These are phyloP conservation scores for Drosophila macrothrix DNA, from an alignment of 2,888 invertebrate species.

Conservation along the genomic window DNA sequence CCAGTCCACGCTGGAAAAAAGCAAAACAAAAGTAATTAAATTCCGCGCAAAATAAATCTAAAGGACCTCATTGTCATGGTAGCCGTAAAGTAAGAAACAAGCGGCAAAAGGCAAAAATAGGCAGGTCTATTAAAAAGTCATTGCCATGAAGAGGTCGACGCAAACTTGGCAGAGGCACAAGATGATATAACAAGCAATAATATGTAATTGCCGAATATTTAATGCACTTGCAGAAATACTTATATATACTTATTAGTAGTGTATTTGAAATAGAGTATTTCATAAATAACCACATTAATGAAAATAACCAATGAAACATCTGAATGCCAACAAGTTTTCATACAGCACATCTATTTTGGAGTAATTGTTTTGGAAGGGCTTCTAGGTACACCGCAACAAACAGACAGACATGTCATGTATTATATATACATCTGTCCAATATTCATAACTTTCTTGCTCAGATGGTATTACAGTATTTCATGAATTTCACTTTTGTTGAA, in stretches of 20 bases:
- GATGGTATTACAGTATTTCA: too few species aligned
- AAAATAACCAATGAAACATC: background rate
- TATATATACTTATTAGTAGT: background rate
- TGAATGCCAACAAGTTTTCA: background rate
- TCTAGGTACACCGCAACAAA: background rate
- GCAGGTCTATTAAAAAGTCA: conserved; percentile 62
- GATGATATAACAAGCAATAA: conserved; percentile 35
- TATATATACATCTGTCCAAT: too few species aligned
- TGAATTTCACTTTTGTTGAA: too few species aligned
- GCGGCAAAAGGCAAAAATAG: conserved; percentile 42
- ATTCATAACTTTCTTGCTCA: too few species aligned
- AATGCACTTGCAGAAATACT: conserved; percentile 3
- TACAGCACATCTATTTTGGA: background rate
- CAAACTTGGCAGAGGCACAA: conserved; percentile 9
- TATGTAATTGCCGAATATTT: background rate
- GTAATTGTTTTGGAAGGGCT: background rate
- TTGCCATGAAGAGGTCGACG: conserved; percentile 18
- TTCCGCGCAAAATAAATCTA: conserved; percentile 48
- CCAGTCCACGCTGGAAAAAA: conserved; percentile 7
- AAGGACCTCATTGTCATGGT: conserved; percentile 42
- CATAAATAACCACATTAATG: background rate
- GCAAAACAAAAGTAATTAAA: conserved; percentile 64
- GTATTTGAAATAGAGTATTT: background rate
- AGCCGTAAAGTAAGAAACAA: conserved; percentile 13
- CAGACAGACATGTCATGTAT: background rate